Evolutionary conservation across 2,797 vertebrate genomes (phyloP), one percentile per base, ranked within the genome.

Genomic region (Hydrolagus colliei): DNA sequence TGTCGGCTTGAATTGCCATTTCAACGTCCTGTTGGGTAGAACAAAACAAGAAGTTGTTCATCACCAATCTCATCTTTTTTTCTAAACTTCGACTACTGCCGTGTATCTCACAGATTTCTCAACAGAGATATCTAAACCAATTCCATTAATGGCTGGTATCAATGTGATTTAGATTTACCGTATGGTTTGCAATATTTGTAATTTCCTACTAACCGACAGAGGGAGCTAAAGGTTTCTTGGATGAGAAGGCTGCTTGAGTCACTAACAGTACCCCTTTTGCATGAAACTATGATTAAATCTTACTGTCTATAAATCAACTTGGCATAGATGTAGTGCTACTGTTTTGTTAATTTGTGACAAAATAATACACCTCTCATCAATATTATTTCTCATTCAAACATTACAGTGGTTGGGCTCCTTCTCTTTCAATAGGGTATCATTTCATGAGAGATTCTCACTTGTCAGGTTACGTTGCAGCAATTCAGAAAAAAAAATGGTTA

Each of bases 141-240:
- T 77, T 77, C 14, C 52, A 61, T 6, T 4, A 4, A 59, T 61
- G 18, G 9, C 18, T 52, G 41, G n/a, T 16, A 7, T 77, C 9
- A 77, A 77, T 77, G 52, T 65, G 27, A 32, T 67, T 80, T 16
- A 67, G 9, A 8, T 67, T 13, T 14, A 65, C 11, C 5, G n/a
- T 9, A 16, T 27, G n/a, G 41, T 52, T 80, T 61, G 20, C 4
- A 62, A 61, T 9, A 13, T 22, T 10, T 16, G 2, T 79, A 61
- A 27, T 79, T 62, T 79, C 76, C 76, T 79, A 32, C 13, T 14
- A 32, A 22, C 62, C 78, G 67, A 67, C 62, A 80, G 78, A 80
- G 62, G 62, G 78, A 80, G 78, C 62, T 80, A 18, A 35, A 65
- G n/a, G 18, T 67, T 2, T 0, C 10, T 80, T 27, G 67, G 22